Conservation (phyloP, 2,888 invertebrate species). For the Protonemura montana region DNA sequence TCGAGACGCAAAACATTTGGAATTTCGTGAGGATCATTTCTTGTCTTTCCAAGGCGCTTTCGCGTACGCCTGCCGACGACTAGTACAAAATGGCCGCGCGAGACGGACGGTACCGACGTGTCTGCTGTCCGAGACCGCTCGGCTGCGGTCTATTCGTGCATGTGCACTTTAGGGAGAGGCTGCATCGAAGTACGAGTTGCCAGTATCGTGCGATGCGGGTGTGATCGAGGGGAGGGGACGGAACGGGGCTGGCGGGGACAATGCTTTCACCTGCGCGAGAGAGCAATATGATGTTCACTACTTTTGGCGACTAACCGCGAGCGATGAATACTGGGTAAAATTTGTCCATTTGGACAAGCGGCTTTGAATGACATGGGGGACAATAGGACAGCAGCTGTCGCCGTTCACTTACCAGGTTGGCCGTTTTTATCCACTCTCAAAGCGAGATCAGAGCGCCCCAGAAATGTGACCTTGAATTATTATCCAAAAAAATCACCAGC, state of each 20-base stretch:
- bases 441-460: background rate
- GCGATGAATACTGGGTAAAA: background rate
- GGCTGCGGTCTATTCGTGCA: background rate
- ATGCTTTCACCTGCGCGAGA: background rate
- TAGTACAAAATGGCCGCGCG: background rate
- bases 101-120: background rate
- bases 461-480: background rate
- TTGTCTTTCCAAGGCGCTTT: background rate
- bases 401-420: background rate
- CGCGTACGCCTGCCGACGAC: background rate
- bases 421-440: background rate
- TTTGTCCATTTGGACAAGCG: background rate
- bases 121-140: background rate
- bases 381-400: background rate
- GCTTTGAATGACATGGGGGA: background rate
- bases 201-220: background rate
- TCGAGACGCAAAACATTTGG: background rate
- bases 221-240: no score
- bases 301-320: background rate
- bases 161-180: background rate
- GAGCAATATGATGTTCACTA: background rate
- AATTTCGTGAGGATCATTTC: background rate
- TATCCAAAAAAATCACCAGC: background rate
- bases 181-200: background rate
- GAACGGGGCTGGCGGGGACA: background rate